Base-by-base conservation (phyloP, 2,888 invertebrate genomes). In the Candidula unifasciata region DNA sequence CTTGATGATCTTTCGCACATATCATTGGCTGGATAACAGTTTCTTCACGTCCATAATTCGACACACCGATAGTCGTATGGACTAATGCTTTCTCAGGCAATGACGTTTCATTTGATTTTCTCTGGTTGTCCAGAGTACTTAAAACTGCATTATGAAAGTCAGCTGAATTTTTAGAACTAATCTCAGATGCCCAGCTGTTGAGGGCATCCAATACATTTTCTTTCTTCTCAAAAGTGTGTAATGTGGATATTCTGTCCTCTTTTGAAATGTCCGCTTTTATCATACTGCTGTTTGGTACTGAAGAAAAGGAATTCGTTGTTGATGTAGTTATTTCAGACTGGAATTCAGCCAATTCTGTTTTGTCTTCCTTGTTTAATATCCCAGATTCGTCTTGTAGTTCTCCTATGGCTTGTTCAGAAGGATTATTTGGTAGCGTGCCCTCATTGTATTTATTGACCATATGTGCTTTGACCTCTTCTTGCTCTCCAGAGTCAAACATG, bases 221-320 rank as follows among this genome's bases (percentile, higher is more conserved):
- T 16, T 84, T 84, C n/a, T 86, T 79, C 35, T 81, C 73, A 27
- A 85, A 37, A 24, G 79, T 81, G 52, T 87, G 71, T 30, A 83
- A 76, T 10, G 85, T 73, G 0, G 89, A 87, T 33, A 87, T 85
- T 52, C 88, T 86, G 35, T 85, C 85, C 27, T 87, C 87, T 69
- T 88, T 87, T 27, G 69, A 24, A 18, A 68, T 33, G 30, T 44
- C 71, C 3, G 66, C 33, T 37, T 80, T 37, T 2, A 54, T 18
- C 18, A 60, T 44, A n/a, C 35, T 52, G 30, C 54, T 52, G 10
- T 35, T 24, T 18, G 52, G 30, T 10, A 1, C 24, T 13, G n/a
- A 30, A 52, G 24, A 16, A 16, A 24, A 64, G 13, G 13, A 30
- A 16, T 57, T n/a, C 1, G 60, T 30, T 8, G 66, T n/a, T 24